Evolutionary conservation across 2,888 invertebrate genomes (phyloP).

Genomic region (Coleophora deauratella): DNA sequence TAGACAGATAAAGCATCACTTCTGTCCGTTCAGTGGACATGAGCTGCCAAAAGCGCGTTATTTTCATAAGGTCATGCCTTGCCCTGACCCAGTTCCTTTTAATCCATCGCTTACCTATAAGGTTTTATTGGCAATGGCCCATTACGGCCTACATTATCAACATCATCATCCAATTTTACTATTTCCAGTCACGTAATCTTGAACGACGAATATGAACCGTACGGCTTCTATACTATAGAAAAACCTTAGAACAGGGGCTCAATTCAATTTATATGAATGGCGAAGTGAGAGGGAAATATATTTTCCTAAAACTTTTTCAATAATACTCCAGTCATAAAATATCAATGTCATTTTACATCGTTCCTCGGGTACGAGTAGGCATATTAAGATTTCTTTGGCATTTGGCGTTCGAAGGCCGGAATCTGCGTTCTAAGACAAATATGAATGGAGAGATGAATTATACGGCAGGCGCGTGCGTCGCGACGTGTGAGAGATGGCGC

Average conservation of each 20-base stretch:
- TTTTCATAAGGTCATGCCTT: slow-evolving; percentile 62
- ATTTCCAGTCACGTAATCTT: slow-evolving; percentile 73
- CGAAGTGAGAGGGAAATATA: slow-evolving; percentile 35
- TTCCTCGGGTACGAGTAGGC: slow-evolving; percentile 18
- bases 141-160: slow-evolving; percentile 74
- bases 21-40: slow-evolving; percentile 33
- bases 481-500: slow-evolving; percentile 71
- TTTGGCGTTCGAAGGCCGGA: slow-evolving; percentile 26
- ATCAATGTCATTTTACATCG: slow-evolving; percentile 37
- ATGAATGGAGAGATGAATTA: slow-evolving; percentile 71
- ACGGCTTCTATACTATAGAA: slow-evolving; percentile 24
- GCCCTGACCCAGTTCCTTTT: slow-evolving; percentile 69
- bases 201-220: slow-evolving; percentile 66
- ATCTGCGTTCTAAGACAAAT: slow-evolving; percentile 66
- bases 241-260: slow-evolving; percentile 29
- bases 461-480: slow-evolving; percentile 63
- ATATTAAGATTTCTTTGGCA: slow-evolving; percentile 27
- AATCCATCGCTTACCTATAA: slow-evolving; percentile 74
- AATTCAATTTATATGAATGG: slow-evolving; percentile 44
- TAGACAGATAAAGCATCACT: slow-evolving; percentile 40
- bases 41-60: slow-evolving; percentile 47
- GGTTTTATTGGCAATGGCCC: slow-evolving; percentile 72
- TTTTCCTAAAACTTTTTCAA: slow-evolving; percentile 44
- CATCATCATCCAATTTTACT: slow-evolving; percentile 74
- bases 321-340: slow-evolving; percentile 39